phyloP scores from a whole-genome alignment of 2,888 invertebrate genomes.

The Oscheius sp. region DNA sequence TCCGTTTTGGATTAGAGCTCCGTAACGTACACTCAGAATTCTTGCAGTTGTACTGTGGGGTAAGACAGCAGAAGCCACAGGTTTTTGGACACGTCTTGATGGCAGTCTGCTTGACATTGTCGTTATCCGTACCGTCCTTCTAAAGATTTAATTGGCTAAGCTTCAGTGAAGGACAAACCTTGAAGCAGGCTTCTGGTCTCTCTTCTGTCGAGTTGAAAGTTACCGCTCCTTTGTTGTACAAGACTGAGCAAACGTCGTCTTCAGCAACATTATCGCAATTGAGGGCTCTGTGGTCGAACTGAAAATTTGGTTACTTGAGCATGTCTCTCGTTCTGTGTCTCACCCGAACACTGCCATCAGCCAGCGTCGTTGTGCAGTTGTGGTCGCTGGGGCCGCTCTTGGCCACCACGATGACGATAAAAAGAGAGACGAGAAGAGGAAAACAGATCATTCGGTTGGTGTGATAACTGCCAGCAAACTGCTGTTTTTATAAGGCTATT shows the following conservation, averaged over 20 bases:
- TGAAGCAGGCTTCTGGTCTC: slow-evolving; percentile 26
- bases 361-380: too few species aligned
- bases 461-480: too few species aligned
- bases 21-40: slow-evolving; percentile 41
- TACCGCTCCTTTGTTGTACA: slow-evolving; percentile 4
- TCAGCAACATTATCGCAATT: slow-evolving; percentile 8
- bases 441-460: too few species aligned
- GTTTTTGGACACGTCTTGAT: slow-evolving; percentile 47
- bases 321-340: too few species aligned
- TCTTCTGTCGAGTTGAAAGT: slow-evolving; percentile 9
- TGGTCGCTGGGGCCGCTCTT: too few species aligned
- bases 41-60: slow-evolving; percentile 43
- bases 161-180: background rate
- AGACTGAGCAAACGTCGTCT: slow-evolving; percentile 14
- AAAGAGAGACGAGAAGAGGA: too few species aligned
- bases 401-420: too few species aligned
- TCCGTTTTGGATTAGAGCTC: background rate
- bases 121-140: slow-evolving; percentile 44
- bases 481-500: too few species aligned
- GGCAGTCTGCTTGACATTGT: slow-evolving; percentile 43
- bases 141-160: slow-evolving; percentile 13
- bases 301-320: background rate
- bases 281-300: slow-evolving; percentile 8
- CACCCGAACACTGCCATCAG: too few species aligned
- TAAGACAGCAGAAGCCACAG: slow-evolving; percentile 52